Evolutionary conservation across 2,797 vertebrate species (phyloP), one percentile per base, ranked within the genome.

Genomic region (Dipus sagitta): DNA sequence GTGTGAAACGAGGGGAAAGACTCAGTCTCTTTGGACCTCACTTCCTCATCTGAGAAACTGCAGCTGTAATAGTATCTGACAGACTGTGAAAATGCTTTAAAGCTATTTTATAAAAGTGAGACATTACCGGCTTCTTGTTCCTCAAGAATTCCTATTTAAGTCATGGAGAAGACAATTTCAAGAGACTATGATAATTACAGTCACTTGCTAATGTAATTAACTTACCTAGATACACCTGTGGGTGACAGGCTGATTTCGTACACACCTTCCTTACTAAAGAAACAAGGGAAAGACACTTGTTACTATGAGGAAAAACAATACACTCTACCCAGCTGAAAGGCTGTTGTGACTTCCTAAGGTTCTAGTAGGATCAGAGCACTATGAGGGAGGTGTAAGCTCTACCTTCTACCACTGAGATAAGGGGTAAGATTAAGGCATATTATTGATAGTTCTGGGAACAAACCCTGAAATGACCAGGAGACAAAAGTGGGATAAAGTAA

Each of bases 241-340:
- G 98, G 97, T n/a, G 70, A 96, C 38, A 74, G 60, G 95, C 98
- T 98, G 96, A 98, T 98, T 79, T 98, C 98, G 95, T 98, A 98
- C 3, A 98, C 92, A 60, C 98, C 98, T 1, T 97, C 97, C 93
- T 97, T 97, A 92, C 98, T 98, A 90, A 86, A 88, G 84, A 92
- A 93, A 95, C 20, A 60, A 18, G 90, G 72, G 52, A 94, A n/a
- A 95, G 5, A 94, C 30, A 79, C 21, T 13, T 42, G 14, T 96
- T 65, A 92, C 81, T 13, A 47, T 32, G 28, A 86, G 32, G 38
- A 30, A 82, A 76, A 89, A 72, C 52, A 83, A 52, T 7, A 52
- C 14, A 34, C 9, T 21, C 67, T 17, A 28, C 3, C 0, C 7
- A 65, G 64, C 1, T 1, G 15, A 68, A 92, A 81, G 34, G 52